Evolutionary conservation across 1,140 invertebrate species (phyloP).

Genomic region (Cataglyphis hispanica): DNA sequence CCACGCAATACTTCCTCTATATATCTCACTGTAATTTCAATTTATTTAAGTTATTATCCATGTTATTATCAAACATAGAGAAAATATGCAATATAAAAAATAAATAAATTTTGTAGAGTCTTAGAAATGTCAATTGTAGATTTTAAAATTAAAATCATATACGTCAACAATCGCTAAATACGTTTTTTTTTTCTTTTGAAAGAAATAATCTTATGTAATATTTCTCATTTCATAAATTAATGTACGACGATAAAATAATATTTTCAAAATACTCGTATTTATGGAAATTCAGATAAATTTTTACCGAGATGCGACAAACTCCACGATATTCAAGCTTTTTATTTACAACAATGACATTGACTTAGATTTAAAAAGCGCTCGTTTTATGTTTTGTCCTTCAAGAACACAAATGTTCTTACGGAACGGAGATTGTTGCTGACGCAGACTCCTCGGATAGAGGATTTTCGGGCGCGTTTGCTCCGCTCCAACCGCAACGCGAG

Average conservation of each 20-base stretch:
- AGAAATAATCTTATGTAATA: background rate
- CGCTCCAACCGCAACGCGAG: slow-evolving; percentile 74
- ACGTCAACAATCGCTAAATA: background rate
- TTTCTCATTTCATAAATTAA: background rate
- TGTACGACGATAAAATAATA: background rate
- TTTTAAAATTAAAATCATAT: background rate
- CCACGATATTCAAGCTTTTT: background rate
- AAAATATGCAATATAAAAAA: background rate
- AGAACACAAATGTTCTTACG: background rate
- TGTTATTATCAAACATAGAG: background rate
- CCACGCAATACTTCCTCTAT: background rate
- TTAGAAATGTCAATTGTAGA: background rate
- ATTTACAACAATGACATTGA: background rate
- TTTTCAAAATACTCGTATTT: background rate
- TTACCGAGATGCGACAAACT: background rate
- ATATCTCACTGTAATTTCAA: background rate
- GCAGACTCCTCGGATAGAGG: slow-evolving; percentile 29
- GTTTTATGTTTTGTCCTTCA: background rate
- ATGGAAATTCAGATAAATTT: background rate
- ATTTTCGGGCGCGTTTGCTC: slow-evolving; percentile 72
- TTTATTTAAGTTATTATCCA: background rate
- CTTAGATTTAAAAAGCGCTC: background rate
- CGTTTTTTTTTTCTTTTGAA: background rate
- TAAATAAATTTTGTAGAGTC: background rate
- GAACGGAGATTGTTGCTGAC: slow-evolving; percentile 14